Evolutionary conservation across 2,113 vertebrate species (phyloP), one percentile per base, ranked within the genome.

Genomic region (Paradisaea rubra): DNA sequence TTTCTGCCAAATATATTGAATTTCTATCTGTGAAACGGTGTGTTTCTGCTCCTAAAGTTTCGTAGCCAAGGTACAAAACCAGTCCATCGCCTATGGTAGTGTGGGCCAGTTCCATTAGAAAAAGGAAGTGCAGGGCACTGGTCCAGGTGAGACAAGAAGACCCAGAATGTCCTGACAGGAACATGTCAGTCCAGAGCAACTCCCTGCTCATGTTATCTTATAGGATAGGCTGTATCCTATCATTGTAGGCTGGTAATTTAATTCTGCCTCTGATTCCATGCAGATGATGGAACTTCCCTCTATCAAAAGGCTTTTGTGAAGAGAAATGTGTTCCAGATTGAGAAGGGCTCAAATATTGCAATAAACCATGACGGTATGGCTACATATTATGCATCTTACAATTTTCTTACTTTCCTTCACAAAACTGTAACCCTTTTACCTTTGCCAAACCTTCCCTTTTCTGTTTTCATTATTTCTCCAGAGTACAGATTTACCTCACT

Each of bases 341-440:
- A 83, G 22, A 78, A 35, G 9, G n/a, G 23, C 21, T 70, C 15
- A 81, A 44, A 61, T 37, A 70, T 31, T 16, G 39, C 15, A 41
- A 5, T 39, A 61, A 60, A 44, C 6, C 50, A 60, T n/a, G 35
- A 50, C 6, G 22, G 5, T 25, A 33, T 21, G 14, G 7, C 21
- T 45, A 22, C 5, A 33, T 21, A 25, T 12, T 28, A n/a, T 1
- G 0, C 8, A 53, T 50, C 10, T 54, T 33, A 7, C 13, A 15
- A 44, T 57, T 84, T 60, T 54, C 39, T 20, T 8, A 7, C 23
- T 86, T 78, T 61, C n/a, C 28, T 76, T 82, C 23, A 49, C 24
- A 35, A 41, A 57, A 50, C 15, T 44, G 8, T 8, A 39, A 13
- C 16, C 6, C 6, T 65, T 85, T 59, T 28, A 68, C 14, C 17